Evolutionary conservation across 2,797 vertebrate species (phyloP), one percentile per base, ranked within the genome.

Genomic region (Propithecus deckenii): DNA sequence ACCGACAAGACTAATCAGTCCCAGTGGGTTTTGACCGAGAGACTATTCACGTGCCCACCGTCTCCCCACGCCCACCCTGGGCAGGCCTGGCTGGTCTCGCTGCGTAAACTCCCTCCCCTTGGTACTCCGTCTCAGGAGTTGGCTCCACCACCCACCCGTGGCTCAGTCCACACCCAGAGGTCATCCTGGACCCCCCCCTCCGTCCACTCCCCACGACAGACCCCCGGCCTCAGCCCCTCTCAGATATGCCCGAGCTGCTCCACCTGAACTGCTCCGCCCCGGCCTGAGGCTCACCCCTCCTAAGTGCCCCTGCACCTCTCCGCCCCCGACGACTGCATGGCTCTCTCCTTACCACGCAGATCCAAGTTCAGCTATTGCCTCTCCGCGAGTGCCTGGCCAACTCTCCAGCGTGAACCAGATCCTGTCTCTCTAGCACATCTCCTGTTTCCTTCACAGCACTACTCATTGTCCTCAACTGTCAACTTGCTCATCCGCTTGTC

Each of bases 61-160:
- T 7, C 8, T 14, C 35, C 86, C 28, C 18, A 11, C 7, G 10
- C 32, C n/a, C 67, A 11, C 30, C 59, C 46, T 28, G 32, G 23
- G 15, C 17, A 15, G 79, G 43, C 13, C 22, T 15, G 7, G 10
- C 35, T 10, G 0, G 18, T 0, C 46, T 38, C 14, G 30, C 7
- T 5, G 6, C 38, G 23, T 23, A 12, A 22, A 4, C 1, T 1
- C 2, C 1, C 61, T 67, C 41, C 14, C 5, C 18, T 57, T 41
- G 3, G 2, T 0, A 9, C 1, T 10, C 11, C 59, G 1, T 4
- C 57, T 35, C 13, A 13, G 46, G 0, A 14, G 25, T 4, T 0
- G 0, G 18, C 74, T 18, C 57, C 41, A 8, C 14, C 28, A 11
- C 38, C 13, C 11, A 2, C 25, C 55, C 6, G 4, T 4, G 8